Evolutionary conservation across 2,113 vertebrate genomes (phyloP), one percentile per base, ranked within the genome.

Genomic region (Sylvietta virens): DNA sequence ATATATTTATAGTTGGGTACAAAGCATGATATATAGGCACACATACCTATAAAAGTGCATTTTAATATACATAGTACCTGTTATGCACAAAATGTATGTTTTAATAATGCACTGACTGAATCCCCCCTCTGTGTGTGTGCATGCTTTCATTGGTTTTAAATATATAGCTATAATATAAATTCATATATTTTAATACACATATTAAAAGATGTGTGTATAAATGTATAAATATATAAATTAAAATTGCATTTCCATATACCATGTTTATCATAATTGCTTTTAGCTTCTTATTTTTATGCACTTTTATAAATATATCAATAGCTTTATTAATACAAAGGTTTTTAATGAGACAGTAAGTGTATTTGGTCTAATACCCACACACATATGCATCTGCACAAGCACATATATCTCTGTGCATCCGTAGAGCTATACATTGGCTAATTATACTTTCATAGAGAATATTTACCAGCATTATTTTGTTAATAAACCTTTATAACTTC

Each of bases 311-410:
- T 27, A 15, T 5, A 50, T 28, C 20, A 13, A 21, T 30, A 35
- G 6, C 27, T 42, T 53, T 20, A 24, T n/a, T 27, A 31, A 28
- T 22, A 26, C 9, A 47, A 42, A 64, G 1, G 1, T 18, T 66
- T 50, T n/a, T 51, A 65, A 42, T n/a, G 57, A 66, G 39, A 11
- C 31, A 65, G 28, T 22, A 47, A 27, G 7, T 40, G 4, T 6
- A 8, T 13, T 15, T 26, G 8, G 2, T 15, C 10, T 13, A 7
- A 22, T 13, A 42, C 23, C 13, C 11, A 51, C 9, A 27, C 6
- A 28, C 1, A 6, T 0, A 0, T 35, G 3, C 28, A 19, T 26
- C 20, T 57, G 16, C 44, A 20, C 12, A 20, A 31, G 40, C 37
- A 10, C 24, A 27, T 5, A 2, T 2, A 51, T 51, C 35, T 70